phyloP scores from a whole-genome alignment of 1,140 invertebrate species.

The Chlorops oryzae region DNA sequence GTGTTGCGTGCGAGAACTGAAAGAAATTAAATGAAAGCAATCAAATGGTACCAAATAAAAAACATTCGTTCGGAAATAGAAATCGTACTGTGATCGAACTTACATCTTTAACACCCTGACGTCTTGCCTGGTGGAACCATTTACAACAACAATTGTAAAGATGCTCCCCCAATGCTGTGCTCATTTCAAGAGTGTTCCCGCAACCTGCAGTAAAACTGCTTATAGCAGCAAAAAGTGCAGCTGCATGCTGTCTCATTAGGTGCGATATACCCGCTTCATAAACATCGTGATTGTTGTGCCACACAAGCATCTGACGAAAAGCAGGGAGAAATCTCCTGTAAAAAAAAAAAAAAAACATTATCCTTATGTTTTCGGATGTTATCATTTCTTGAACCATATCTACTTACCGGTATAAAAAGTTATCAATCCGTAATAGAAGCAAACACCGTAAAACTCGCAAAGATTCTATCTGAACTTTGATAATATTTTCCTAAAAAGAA shows the following conservation, averaged over 20 bases:
- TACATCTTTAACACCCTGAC: constrained; percentile 29
- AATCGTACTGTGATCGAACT: constrained; percentile 10
- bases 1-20: constrained; percentile 38
- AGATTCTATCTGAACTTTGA: constrained; percentile 57
- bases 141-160: constrained; percentile 40
- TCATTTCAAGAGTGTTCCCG: constrained; percentile 24
- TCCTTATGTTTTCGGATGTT: too few species aligned
- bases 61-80: too few species aligned
- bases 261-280: constrained; percentile 35
- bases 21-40: constrained; percentile 8
- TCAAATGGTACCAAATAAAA: background rate
- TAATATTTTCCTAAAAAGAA: constrained; percentile 29
- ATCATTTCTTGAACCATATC: background rate
- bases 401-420: constrained; percentile 31
- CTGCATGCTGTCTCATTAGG: constrained; percentile 42
- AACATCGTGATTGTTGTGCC: constrained; percentile 42
- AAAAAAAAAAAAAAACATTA: constrained; percentile 13
- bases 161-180: constrained; percentile 23
- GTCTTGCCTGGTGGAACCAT: constrained; percentile 35
- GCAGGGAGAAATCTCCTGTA: constrained; percentile 39
- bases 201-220: constrained; percentile 23
- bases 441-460: constrained; percentile 36
- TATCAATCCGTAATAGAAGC: constrained; percentile 29
- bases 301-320: constrained; percentile 39
- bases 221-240: constrained; percentile 35